Percentiles rank a stretch among this genome's conserved stretches.
These are phyloP conservation scores for Pseudolaguvia tuberculata DNA, from an alignment of 2,113 vertebrate species.

Conservation along the genomic window DNA sequence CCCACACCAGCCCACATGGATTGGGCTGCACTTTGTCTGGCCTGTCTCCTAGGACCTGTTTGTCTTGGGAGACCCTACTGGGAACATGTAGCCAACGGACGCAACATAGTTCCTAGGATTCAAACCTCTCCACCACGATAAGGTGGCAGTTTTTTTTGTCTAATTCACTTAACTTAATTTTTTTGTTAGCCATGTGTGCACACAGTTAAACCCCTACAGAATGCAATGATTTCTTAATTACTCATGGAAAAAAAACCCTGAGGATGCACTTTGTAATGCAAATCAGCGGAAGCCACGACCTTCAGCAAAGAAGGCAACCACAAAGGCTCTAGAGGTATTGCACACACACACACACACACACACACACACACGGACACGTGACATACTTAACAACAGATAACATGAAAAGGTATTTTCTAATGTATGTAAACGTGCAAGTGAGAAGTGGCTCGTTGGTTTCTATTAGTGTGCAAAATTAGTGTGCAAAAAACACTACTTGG, in stretches of 20 bases:
- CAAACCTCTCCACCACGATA: too few species aligned
- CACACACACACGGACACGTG: not conserved
- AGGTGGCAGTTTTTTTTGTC: too few species aligned
- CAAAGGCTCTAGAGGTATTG: not conserved
- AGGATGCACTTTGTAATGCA: not conserved
- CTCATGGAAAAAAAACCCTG: not conserved
- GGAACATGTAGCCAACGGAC: too few species aligned
- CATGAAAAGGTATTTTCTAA: slow-evolving; percentile 27
- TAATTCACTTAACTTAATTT: not conserved
- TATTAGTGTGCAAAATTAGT: too few species aligned
- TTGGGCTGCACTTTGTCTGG: too few species aligned
- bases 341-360: not conserved
- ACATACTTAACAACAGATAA: slow-evolving; percentile 1
- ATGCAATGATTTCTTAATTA: not conserved
- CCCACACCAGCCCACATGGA: too few species aligned
- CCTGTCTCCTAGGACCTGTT: too few species aligned
- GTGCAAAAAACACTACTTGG: not conserved
- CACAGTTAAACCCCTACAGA: not conserved
- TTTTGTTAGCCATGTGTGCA: not conserved
- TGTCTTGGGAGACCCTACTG: too few species aligned
- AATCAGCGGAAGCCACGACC: not conserved
- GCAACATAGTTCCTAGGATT: too few species aligned
- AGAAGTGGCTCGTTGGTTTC: too few species aligned
- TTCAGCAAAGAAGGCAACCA: not conserved
- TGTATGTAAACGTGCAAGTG: not conserved